Percentiles rank a stretch among this genome's conserved stretches.
Evolutionary conservation across 2,888 invertebrate species (phyloP).

Genomic region (Phasia obesa): DNA sequence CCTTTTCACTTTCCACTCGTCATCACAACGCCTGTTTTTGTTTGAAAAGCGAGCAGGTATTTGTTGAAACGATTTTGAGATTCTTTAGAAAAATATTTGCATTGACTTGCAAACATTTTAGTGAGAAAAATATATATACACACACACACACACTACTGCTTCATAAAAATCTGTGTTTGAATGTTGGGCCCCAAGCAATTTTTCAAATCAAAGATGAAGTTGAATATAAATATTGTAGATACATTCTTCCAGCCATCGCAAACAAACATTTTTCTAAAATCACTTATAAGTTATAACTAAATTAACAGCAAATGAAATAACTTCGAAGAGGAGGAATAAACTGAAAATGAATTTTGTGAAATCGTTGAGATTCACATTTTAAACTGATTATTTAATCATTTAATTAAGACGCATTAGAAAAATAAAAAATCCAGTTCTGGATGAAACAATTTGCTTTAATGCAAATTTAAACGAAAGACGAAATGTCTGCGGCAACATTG

Average conservation of each 20-base stretch:
- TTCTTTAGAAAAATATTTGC: neutral
- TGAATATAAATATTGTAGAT: neutral
- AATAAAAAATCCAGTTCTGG: no score
- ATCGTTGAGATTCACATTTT: constrained; percentile 2
- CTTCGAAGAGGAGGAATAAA: neutral
- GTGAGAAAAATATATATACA: no score
- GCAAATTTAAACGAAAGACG: neutral
- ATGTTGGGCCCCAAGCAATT: neutral
- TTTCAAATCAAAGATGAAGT: neutral
- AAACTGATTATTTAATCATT: neutral
- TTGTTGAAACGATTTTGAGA: constrained; percentile 18
- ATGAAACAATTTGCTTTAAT: neutral
- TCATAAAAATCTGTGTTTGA: no score
- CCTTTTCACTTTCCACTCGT: neutral
- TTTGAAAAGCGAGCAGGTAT: constrained; percentile 8
- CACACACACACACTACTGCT: neutral
- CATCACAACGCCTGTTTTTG: constrained; percentile 11
- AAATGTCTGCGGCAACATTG: no score
- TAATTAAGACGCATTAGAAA: neutral
- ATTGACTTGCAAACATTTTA: neutral
- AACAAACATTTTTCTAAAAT: neutral
- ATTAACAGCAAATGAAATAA: neutral
- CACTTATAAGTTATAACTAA: neutral
- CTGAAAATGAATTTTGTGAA: constrained; percentile 4
- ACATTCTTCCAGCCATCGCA: neutral